Conservation (phyloP, 2,113 vertebrate genomes). For the Albula glossodonta region DNA sequence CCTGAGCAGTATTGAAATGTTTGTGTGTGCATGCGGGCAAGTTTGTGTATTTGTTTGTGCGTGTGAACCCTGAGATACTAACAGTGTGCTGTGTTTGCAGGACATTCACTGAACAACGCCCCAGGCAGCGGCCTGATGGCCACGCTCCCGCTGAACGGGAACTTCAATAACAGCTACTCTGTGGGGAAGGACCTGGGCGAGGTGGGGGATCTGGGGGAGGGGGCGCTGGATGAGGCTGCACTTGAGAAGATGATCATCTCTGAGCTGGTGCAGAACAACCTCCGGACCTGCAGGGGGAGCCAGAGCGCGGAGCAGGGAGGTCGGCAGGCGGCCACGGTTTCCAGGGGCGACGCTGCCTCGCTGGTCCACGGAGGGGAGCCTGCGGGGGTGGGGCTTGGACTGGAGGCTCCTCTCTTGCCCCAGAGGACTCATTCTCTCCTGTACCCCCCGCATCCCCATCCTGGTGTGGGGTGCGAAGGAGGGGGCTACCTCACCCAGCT, state of each 20-base stretch:
- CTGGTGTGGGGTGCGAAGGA: conserved; percentile 62
- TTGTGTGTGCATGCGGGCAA: background rate
- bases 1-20: conserved; percentile 27
- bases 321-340: conserved; percentile 63
- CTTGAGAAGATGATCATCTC: conserved; percentile 99
- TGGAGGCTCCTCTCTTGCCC: conserved; percentile 92
- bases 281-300: conserved; percentile 83
- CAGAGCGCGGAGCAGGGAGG: conserved; percentile 75
- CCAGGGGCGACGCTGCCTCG: conserved; percentile 82
- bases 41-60: conserved; percentile 25
- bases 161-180: conserved; percentile 99
- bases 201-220: conserved; percentile 68
- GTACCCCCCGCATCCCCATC: conserved; percentile 83
- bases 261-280: conserved; percentile 97
- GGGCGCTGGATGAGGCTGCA: conserved; percentile 88
- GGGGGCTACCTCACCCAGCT: conserved; percentile 79
- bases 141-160: conserved; percentile 99
- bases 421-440: conserved; percentile 99
- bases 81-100: conserved; percentile 72
- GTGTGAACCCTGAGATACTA: conserved; percentile 5
- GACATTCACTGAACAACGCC: conserved; percentile 98
- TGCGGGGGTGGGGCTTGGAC: conserved; percentile 80
- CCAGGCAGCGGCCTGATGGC: conserved; percentile 99
- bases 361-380: conserved; percentile 74
- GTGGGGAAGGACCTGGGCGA: conserved; percentile 88